A percentile compares a stretch with the other conserved stretches of the same genome.
These are phyloP conservation scores for Microtus pennsylvanicus DNA, from an alignment of 2,113 vertebrate genomes.

Conservation along the genomic window DNA sequence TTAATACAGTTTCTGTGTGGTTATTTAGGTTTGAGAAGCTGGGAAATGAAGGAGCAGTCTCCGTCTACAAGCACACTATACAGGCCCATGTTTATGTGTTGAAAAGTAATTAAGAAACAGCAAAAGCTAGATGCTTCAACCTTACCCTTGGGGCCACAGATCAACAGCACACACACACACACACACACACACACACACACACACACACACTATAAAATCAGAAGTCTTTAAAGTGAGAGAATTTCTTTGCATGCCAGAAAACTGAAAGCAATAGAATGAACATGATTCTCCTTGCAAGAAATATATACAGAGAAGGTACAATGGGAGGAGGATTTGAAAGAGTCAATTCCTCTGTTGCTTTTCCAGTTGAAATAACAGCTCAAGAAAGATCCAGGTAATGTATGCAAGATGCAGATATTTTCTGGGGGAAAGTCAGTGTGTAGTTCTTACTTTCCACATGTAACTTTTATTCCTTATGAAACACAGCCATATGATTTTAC, in stretches of 20 bases:
- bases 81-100: not conserved
- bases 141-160: not conserved
- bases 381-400: not conserved
- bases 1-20: too few species aligned
- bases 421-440: too few species aligned
- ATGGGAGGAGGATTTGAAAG: not conserved
- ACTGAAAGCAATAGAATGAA: not conserved
- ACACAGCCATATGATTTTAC: not conserved
- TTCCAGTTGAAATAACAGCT: not conserved
- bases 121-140: not conserved
- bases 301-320: not conserved
- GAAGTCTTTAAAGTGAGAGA: not conserved
- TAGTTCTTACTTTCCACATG: not conserved
- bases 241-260: not conserved
- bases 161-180: not conserved
- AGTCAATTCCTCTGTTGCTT: not conserved
- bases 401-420: not conserved
- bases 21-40: fast-evolving
- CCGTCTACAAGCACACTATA: too few species aligned
- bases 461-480: not conserved
- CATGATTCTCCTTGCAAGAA: too few species aligned
- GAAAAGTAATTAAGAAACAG: not conserved
- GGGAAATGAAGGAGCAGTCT: too few species aligned
- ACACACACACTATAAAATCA: not conserved
- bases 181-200: too few species aligned